Percentiles rank a stretch among this genome's conserved stretches.
Evolutionary conservation across 2,113 vertebrate genomes (phyloP).

Genomic region (Pristiophorus japonicus): DNA sequence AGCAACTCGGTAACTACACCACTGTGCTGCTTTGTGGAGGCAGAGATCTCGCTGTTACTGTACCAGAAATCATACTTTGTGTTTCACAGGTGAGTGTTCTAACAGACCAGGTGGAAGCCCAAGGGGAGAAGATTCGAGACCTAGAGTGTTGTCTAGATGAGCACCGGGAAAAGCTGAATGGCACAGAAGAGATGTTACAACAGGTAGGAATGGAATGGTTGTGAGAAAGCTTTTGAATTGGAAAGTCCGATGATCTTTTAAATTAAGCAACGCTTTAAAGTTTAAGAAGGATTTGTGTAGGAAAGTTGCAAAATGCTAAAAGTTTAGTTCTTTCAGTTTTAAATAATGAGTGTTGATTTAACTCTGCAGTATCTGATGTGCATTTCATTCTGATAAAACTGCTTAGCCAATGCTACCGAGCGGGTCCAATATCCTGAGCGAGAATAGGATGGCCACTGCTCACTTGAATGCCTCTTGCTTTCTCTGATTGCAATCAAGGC

Average conservation of each 20-base stretch:
- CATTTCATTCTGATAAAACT: neutral
- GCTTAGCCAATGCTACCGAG: neutral
- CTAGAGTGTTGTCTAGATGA: constrained; percentile 90
- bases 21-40: neutral
- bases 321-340: neutral
- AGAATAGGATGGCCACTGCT: neutral
- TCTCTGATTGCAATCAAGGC: neutral
- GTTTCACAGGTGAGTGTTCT: constrained; percentile 82
- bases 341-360: neutral
- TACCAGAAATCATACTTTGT: constrained; percentile 27
- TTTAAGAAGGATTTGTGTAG: neutral
- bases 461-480: neutral
- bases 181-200: constrained; percentile 92
- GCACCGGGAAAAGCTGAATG: constrained; percentile 87
- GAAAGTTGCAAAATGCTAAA: neutral
- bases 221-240: neutral
- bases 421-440: neutral
- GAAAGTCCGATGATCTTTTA: no score
- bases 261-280: neutral
- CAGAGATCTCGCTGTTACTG: neutral
- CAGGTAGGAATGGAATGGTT: constrained; percentile 62
- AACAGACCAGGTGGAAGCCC: constrained; percentile 95
- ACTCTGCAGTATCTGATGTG: neutral
- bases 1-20: neutral
- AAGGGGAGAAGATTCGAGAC: constrained; percentile 95